These are phyloP conservation scores for Epinephelus fuscoguttatus DNA, from an alignment of 2,113 vertebrate species.

Conservation along the genomic window DNA sequence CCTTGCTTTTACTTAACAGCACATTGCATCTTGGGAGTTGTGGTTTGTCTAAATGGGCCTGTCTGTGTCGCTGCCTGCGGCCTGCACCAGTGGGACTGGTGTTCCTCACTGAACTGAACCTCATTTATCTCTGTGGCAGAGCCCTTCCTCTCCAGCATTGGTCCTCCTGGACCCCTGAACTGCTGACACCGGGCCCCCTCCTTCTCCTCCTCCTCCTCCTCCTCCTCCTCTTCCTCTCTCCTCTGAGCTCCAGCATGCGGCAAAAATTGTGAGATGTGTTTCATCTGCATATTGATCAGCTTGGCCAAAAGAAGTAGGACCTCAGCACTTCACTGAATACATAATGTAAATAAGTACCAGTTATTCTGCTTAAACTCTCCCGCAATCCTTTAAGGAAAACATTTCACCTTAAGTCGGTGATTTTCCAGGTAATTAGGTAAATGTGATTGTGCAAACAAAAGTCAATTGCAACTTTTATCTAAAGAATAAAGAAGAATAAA, in stretches of 20 bases:
- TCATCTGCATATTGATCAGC: slow-evolving; percentile 83
- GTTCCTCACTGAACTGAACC: slow-evolving; percentile 63
- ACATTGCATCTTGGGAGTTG: slow-evolving; percentile 83
- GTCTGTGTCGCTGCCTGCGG: slow-evolving; percentile 62
- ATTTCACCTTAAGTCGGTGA: slow-evolving; percentile 37
- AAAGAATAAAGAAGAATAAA: slow-evolving; percentile 43
- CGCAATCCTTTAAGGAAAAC: slow-evolving; percentile 31
- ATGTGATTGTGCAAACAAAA: slow-evolving; percentile 50
- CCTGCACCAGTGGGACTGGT: slow-evolving; percentile 64
- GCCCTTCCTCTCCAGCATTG: slow-evolving; percentile 61
- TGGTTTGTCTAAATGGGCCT: slow-evolving; percentile 72
- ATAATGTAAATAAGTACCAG: slow-evolving; percentile 76
- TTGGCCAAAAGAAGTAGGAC: slow-evolving; percentile 70
- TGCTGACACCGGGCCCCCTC: slow-evolving; percentile 68
- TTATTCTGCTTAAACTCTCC: slow-evolving; percentile 68
- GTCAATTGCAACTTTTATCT: slow-evolving; percentile 49
- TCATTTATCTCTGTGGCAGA: slow-evolving; percentile 81
- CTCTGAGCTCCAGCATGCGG: slow-evolving; percentile 67
- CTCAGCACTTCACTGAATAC: slow-evolving; percentile 83
- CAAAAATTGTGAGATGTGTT: slow-evolving; percentile 77
- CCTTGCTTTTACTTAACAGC: slow-evolving; percentile 72
- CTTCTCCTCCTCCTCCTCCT: no score
- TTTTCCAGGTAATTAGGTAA: slow-evolving; percentile 57
- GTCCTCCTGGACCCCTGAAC: slow-evolving; percentile 77
- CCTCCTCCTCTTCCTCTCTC: slow-evolving; percentile 13